A percentile compares a stretch with the other conserved stretches of the same genome.
These are phyloP conservation scores for Syngnathus typhle DNA, from an alignment of 2,113 vertebrate genomes.

Conservation along the genomic window DNA sequence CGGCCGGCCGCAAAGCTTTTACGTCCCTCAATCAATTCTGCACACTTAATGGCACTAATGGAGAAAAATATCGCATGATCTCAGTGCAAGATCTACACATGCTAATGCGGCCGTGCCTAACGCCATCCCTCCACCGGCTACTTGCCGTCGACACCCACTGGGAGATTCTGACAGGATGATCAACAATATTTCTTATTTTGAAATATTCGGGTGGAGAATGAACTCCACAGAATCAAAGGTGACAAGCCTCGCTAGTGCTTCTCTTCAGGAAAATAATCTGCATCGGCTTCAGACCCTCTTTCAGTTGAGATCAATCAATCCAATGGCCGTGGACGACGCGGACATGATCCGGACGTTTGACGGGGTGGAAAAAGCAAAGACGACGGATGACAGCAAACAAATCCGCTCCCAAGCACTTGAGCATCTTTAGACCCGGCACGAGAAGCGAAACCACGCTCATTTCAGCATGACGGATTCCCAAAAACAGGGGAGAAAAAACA, in stretches of 20 bases:
- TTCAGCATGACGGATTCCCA: constrained; percentile 27
- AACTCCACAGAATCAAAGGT: not conserved
- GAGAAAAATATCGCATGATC: constrained; percentile 39
- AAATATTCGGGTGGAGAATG: constrained; percentile 25
- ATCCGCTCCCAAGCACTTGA: constrained; percentile 5
- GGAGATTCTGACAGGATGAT: too few relatives aligned
- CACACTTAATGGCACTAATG: constrained; percentile 49
- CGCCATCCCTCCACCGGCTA: constrained; percentile 1
- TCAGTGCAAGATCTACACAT: constrained; percentile 34
- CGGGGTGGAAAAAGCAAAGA: not conserved
- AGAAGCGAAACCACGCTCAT: constrained; percentile 31
- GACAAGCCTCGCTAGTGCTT: not conserved
- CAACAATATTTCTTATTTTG: too few relatives aligned
- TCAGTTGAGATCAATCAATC: not conserved
- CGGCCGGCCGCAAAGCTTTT: constrained; percentile 26
- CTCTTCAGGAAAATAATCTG: not conserved
- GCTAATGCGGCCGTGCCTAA: not conserved
- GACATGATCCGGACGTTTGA: not conserved
- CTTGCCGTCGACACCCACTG: not conserved
- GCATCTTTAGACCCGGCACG: constrained; percentile 23
- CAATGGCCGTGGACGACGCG: not conserved
- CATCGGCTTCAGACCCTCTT: not conserved
- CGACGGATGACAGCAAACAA: constrained; percentile 17
- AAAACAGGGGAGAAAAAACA: constrained; percentile 23
- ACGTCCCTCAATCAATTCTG: constrained; percentile 46